phyloP scores from a whole-genome alignment of 2,113 vertebrate species.

The Tichodroma muraria region DNA sequence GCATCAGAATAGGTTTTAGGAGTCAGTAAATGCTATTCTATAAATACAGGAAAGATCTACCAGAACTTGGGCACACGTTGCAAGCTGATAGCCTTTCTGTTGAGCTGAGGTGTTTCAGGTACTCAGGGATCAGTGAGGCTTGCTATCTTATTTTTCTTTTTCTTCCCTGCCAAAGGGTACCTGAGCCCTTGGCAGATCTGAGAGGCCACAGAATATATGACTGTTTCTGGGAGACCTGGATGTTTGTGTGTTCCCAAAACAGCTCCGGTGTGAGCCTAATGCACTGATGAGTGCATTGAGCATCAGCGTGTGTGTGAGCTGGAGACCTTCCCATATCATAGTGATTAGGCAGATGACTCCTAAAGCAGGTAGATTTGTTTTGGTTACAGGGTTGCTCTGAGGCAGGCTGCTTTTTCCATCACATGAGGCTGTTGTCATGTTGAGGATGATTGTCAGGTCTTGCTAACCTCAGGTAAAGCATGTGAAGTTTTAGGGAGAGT shows the following conservation, averaged over 20 bases:
- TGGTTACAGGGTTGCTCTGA: neutral
- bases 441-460: neutral
- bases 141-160: neutral
- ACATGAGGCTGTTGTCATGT: too few relatives aligned
- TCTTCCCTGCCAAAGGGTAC: neutral
- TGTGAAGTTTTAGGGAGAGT: neutral
- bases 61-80: neutral
- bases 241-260: neutral
- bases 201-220: neutral
- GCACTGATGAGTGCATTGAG: neutral
- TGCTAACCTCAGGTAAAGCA: neutral
- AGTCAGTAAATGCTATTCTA: neutral
- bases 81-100: neutral
- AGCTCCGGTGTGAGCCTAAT: fast-evolving
- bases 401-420: neutral
- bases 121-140: neutral
- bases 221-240: neutral
- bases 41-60: neutral
- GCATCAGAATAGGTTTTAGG: neutral
- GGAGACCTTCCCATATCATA: neutral
- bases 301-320: neutral
- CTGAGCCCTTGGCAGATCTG: neutral
- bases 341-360: neutral
- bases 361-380: neutral
- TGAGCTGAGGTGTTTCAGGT: neutral